Evolutionary conservation across 2,797 vertebrate species (phyloP).

Genomic region (Sus cebifrons): DNA sequence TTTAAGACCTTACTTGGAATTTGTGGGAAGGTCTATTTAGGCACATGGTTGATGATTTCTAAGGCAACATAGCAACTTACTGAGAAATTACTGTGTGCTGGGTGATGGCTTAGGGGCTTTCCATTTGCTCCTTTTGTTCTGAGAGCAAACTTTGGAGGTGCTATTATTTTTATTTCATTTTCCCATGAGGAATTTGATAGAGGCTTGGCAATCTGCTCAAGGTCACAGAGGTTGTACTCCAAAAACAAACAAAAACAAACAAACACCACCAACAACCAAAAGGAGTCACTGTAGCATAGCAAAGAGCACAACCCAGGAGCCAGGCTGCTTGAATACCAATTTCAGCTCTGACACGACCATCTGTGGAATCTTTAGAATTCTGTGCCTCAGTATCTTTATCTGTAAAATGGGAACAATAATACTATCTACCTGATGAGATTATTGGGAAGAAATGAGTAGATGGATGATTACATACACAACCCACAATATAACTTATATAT

Average conservation of each 20-base stretch:
- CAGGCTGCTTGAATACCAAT: background rate
- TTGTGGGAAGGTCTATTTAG: background rate
- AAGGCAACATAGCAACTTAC: background rate
- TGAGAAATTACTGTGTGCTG: background rate
- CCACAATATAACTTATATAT: background rate
- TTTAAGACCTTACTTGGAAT: background rate
- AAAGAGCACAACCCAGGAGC: background rate
- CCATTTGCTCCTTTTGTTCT: background rate
- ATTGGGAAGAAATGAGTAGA: background rate
- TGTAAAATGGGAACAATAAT: background rate
- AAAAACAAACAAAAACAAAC: background rate
- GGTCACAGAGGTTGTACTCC: background rate
- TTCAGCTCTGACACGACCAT: background rate
- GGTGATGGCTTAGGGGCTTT: background rate
- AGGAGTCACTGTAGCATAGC: fast-evolving
- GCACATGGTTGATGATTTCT: background rate
- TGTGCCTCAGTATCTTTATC: background rate
- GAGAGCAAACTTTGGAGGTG: background rate
- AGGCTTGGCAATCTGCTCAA: background rate
- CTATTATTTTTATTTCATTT: slow-evolving; percentile 15
- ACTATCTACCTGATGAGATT: background rate
- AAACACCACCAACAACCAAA: background rate
- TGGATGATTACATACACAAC: background rate
- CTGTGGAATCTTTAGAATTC: background rate
- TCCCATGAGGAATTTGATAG: background rate